Evolutionary conservation across 2,113 vertebrate species (phyloP), one percentile per base, ranked within the genome.

Genomic region (Mesitornis unicolor): DNA sequence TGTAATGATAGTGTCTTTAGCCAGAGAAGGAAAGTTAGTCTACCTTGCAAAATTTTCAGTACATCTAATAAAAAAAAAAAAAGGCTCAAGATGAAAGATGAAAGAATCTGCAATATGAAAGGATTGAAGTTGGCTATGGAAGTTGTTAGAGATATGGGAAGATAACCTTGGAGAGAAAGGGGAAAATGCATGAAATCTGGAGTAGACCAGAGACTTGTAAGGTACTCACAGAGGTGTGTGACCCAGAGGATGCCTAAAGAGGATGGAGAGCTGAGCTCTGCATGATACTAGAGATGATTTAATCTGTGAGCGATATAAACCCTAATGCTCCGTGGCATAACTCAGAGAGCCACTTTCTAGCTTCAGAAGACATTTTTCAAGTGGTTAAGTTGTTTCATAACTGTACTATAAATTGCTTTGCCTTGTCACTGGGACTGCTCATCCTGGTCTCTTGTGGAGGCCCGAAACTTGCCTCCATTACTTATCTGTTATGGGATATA

Each of bases 391-490:
- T 91, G 36, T 83, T 89, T 76, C 22, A 18, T 64, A 83, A 48
- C n/a, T 1, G 1, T 28, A 14, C 21, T 64, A 31, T 5, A 31
- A 64, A 59, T 22, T 31, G 7, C 6, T 69, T 70, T 70, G 22
- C 42, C 13, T 70, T 67, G 38, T 56, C 35, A 4, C 25, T 47
- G 38, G 18, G 10, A 29, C 36, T 25, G 43, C 40, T 73, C 43
- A 17, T n/a, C 24, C 6, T 12, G 43, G 40, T 78, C 16, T 3
- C 54, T 81, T 35, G 35, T 18, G 28, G 47, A 84, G 25, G 33
- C 3, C 5, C 1, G 0, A 1, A 61, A 7, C 42, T 73, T 51
- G 8, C 57, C 43, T 82, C 47, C 33, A 14, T 53, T n/a, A 43
- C 33, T 80, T 14, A 64, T 42, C 15, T 86, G 26, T 48, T 69